A percentile compares a stretch with the other conserved stretches of the same genome.
These are phyloP conservation scores for Aspidiotus rigidus DNA, from an alignment of 2,888 invertebrate species.

Conservation along the genomic window DNA sequence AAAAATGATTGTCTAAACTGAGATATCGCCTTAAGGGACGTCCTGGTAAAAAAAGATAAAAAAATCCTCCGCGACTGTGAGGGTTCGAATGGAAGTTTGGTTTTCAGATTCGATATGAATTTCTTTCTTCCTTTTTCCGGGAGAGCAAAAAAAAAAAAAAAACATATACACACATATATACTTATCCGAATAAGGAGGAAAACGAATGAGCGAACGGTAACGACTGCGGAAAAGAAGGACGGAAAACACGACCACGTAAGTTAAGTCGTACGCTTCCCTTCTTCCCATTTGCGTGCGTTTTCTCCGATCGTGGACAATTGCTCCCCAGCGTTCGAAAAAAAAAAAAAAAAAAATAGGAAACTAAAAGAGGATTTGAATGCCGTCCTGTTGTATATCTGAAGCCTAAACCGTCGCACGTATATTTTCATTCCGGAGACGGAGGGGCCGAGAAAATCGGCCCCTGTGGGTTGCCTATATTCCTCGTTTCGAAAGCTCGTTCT, in stretches of 20 bases:
- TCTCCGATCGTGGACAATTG: conserved; percentile 25
- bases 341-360: conserved; percentile 27
- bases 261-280: conserved; percentile 11
- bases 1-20: conserved; percentile 33
- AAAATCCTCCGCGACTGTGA: conserved; percentile 10
- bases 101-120: conserved; percentile 33
- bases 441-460: conserved; percentile 23
- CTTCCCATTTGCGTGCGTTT: conserved; percentile 12
- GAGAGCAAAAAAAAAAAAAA: conserved; percentile 1
- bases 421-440: conserved; percentile 7
- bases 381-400: conserved; percentile 31
- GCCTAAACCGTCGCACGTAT: conserved; percentile 30
- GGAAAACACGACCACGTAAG: conserved; percentile 24
- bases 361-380: conserved; percentile 33
- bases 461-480: conserved; percentile 29
- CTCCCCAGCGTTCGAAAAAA: conserved; percentile 23
- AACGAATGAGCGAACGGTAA: too few relatives aligned
- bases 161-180: background rate
- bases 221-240: conserved; percentile 22
- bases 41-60: conserved; percentile 29
- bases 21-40: conserved; percentile 33
- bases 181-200: too few relatives aligned
- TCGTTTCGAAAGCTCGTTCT: conserved; percentile 8
- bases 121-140: conserved; percentile 12
- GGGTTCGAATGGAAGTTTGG: conserved; percentile 32